Conservation (phyloP, 1,140 invertebrate species). For the Hypothenemus hampei region DNA sequence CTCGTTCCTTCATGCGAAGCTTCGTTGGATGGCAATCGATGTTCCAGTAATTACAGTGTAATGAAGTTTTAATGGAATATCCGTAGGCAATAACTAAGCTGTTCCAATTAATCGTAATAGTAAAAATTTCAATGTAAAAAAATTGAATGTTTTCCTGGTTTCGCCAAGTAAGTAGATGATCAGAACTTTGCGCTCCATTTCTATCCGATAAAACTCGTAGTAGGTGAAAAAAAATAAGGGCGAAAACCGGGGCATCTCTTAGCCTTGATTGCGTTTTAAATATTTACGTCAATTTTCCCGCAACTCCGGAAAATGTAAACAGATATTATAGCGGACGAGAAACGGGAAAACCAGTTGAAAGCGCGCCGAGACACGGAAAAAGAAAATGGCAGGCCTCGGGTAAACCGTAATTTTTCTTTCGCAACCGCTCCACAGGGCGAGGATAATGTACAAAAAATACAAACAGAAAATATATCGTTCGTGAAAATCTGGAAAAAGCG, state of each 20-base stretch:
- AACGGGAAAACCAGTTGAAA: conserved; percentile 9
- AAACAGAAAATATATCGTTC: conserved; percentile 1
- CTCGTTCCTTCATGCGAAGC: neutral
- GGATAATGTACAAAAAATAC: conserved; percentile 5
- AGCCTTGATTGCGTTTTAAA: conserved; percentile 31
- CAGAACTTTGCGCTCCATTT: too few species aligned
- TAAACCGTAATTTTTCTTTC: conserved; percentile 9
- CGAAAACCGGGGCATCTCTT: conserved; percentile 14
- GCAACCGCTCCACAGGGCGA: neutral
- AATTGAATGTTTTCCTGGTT: neutral
- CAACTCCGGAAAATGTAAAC: conserved; percentile 24
- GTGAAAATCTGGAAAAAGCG: neutral
- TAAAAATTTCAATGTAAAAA: too few species aligned
- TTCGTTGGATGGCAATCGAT: neutral
- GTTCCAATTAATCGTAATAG: too few species aligned
- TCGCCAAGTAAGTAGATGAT: too few species aligned
- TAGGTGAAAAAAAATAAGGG: neutral
- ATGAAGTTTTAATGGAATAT: neutral
- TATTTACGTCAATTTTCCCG: conserved; percentile 30
- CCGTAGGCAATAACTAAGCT: neutral
- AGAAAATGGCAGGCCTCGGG: conserved; percentile 3
- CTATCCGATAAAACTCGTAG: too few species aligned
- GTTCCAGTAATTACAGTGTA: neutral
- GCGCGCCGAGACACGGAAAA: conserved; percentile 1
- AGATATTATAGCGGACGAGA: conserved; percentile 14